Conservation (phyloP, 2,888 invertebrate species). For the Eupithecia centaureata region DNA sequence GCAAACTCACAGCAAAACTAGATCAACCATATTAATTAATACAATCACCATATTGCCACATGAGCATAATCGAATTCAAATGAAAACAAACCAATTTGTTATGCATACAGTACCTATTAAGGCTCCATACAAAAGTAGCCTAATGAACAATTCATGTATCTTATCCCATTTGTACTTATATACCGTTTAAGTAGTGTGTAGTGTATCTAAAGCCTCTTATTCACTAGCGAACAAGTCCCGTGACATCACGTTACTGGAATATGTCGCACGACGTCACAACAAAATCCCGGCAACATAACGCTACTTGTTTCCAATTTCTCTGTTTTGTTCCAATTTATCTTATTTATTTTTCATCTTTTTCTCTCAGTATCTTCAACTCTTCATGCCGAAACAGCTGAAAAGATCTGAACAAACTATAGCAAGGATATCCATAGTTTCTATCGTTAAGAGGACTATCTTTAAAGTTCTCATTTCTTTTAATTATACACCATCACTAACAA, state of each 20-base stretch:
- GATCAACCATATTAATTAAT: constrained; percentile 4
- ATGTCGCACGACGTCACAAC: no score
- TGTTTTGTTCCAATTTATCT: no score
- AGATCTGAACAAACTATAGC: no score
- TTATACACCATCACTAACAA: no score
- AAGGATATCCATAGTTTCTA: no score
- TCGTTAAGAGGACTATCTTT: no score
- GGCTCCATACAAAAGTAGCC: constrained; percentile 55
- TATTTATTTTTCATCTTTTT: no score
- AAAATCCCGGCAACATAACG: background rate
- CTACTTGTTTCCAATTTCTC: no score
- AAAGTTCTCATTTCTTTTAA: no score
- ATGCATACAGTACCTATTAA: constrained; percentile 57
- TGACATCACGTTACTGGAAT: no score
- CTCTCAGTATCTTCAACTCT: no score
- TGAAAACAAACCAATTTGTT: constrained; percentile 33
- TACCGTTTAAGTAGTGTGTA: constrained; percentile 49
- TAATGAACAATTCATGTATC: constrained; percentile 69
- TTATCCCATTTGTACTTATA: constrained; percentile 56
- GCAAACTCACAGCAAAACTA: background rate
- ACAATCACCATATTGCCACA: constrained; percentile 19
- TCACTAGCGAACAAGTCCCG: background rate
- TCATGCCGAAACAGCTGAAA: no score
- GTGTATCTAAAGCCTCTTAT: background rate
- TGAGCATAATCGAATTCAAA: constrained; percentile 30